phyloP scores from a whole-genome alignment of 1,140 invertebrate species.

The Drosophila nigromelanica region DNA sequence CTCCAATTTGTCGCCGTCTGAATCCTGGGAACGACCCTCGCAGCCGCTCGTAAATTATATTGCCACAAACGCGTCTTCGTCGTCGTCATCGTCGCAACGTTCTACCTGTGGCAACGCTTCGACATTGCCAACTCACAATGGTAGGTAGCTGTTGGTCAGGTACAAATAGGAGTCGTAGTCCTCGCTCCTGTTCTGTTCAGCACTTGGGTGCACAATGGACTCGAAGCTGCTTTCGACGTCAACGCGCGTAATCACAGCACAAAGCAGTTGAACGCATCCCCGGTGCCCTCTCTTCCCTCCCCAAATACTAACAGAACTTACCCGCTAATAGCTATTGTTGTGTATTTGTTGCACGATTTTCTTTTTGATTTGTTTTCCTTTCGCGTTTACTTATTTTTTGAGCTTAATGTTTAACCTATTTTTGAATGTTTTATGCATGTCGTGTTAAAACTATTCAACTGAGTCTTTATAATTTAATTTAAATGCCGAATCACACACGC shows the following conservation, averaged over 20 bases:
- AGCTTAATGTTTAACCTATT: conserved; percentile 52
- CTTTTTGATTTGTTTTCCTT: conserved; percentile 14
- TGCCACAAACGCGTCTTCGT: conserved; percentile 16
- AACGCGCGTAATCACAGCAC: conserved; percentile 6
- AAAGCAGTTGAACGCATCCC: conserved; percentile 8
- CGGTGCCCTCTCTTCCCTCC: not conserved
- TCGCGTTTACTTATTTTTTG: conserved; percentile 15
- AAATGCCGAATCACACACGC: conserved; percentile 47
- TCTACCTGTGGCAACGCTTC: not conserved
- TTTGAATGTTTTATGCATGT: conserved; percentile 64
- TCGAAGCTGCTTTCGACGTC: conserved; percentile 16
- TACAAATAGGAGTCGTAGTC: conserved; percentile 9
- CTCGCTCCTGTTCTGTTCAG: not conserved
- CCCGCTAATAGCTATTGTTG: conserved; percentile 26
- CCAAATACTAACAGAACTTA: conserved; percentile 30
- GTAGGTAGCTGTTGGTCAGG: conserved; percentile 43
- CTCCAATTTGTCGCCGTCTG: conserved; percentile 56
- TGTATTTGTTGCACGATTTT: conserved; percentile 29
- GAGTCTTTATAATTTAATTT: conserved; percentile 65
- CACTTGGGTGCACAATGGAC: conserved; percentile 11
- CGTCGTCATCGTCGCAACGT: not conserved
- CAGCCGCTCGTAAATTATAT: conserved; percentile 57
- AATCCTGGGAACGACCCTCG: conserved; percentile 20
- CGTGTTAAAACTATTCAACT: conserved; percentile 33
- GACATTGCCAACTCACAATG: conserved; percentile 30